Base-by-base conservation (phyloP, 1,140 invertebrate species). In the Platorchestia sp. region DNA sequence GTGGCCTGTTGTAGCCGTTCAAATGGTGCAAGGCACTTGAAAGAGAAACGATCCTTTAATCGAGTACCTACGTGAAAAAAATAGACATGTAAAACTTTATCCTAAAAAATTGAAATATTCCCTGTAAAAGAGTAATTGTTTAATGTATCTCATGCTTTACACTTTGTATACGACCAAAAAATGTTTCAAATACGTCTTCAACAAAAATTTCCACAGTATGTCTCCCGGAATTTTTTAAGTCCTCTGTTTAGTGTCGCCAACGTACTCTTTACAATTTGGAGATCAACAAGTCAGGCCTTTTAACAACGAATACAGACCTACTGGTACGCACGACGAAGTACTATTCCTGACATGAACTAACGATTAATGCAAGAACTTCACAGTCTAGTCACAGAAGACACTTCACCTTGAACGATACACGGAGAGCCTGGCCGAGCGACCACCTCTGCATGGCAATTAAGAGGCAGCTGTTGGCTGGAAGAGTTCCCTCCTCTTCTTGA, bases 401-500 rank as follows among this genome's bases (percentile, higher is more conserved):
- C 59, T 75, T 75, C 59, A 75, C 59, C 59, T 22, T 75, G 14
- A 75, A 75, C 10, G 59, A 75, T 27, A 75, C 14, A 75, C 59
- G 59, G 59, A 75, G 59, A 75, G 59, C 59, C 59, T 75, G 59
- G 59, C 27, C 1, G 36, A 27, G 27, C 59, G 59, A 75, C 59
- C 59, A 75, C 59, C 59, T 75, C 27, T 22, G 59, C 59, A 75
- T 75, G 59, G 36, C 59, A 75, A 93, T 45, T 93, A 93, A 40
- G 91, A 93, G 44, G 91, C 91, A 44, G 95, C 95, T 10, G 96
- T 95, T 0, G 95, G 95, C 95, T 96, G 96, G 91, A 96, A 96
- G 87, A 96, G 95, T 91, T 96, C 96, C 96, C 93, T 96, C 87
- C 96, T 96, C 95, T 96, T 96, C 95, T 96, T 95, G 95, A 96